These are phyloP conservation scores for Sesia apiformis DNA, from an alignment of 2,888 invertebrate genomes.

Conservation along the genomic window DNA sequence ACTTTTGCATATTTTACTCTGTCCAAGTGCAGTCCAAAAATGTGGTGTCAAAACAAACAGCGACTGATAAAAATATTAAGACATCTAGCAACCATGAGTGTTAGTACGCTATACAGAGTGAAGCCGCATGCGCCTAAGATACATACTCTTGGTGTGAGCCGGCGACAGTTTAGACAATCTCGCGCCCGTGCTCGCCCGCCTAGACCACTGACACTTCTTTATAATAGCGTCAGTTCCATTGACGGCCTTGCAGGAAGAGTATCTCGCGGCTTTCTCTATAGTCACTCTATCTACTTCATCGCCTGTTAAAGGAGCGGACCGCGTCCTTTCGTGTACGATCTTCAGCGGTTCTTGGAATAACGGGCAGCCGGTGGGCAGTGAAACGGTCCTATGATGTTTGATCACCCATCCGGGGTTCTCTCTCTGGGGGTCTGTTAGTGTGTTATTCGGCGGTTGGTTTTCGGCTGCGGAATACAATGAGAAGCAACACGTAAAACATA, in stretches of 20 bases:
- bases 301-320: slow-evolving; percentile 79
- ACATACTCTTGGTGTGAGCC: slow-evolving; percentile 68
- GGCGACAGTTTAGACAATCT: slow-evolving; percentile 61
- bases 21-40: too few species aligned
- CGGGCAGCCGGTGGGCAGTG: slow-evolving; percentile 52
- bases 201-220: slow-evolving; percentile 47
- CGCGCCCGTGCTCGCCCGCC: slow-evolving; percentile 63
- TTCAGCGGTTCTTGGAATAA: slow-evolving; percentile 49
- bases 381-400: slow-evolving; percentile 58
- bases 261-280: slow-evolving; percentile 40
- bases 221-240: slow-evolving; percentile 29
- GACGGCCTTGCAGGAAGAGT: slow-evolving; percentile 48
- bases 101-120: neutral
- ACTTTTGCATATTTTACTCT: too few species aligned
- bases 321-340: slow-evolving; percentile 78
- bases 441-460: slow-evolving; percentile 59
- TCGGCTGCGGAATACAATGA: slow-evolving; percentile 62
- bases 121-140: slow-evolving; percentile 14
- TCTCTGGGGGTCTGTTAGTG: slow-evolving; percentile 52
- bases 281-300: slow-evolving; percentile 53
- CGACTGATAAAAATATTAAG: neutral
- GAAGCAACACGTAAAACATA: slow-evolving; percentile 61
- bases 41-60: too few species aligned
- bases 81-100: neutral
- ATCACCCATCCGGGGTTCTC: slow-evolving; percentile 34